Conservation (phyloP, 1,140 invertebrate genomes). For the Drosophila virilis region DNA sequence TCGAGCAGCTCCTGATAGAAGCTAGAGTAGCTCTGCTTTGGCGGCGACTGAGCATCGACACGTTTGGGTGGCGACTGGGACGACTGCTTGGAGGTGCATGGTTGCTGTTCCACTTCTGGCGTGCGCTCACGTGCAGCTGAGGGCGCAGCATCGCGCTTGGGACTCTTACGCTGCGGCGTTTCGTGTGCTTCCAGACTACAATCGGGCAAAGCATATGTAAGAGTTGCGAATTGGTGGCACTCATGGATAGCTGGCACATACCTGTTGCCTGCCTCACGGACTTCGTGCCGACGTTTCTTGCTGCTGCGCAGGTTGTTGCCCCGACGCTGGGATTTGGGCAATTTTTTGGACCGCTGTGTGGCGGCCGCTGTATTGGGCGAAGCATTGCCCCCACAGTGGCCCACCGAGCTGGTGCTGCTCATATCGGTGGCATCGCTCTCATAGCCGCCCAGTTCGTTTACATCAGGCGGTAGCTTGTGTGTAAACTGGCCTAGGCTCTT, state of each 20-base stretch:
- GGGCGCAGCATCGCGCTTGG: constrained; percentile 57
- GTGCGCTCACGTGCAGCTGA: constrained; percentile 56
- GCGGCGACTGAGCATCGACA: constrained; percentile 29
- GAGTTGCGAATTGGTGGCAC: not conserved
- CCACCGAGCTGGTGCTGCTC: constrained; percentile 81
- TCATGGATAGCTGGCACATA: not conserved
- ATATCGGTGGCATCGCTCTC: constrained; percentile 83
- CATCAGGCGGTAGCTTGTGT: constrained; percentile 62
- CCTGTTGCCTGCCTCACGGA: constrained; percentile 54
- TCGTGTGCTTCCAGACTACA: constrained; percentile 54
- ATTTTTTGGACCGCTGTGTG: constrained; percentile 53
- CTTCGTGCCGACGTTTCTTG: constrained; percentile 76
- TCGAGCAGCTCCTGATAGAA: constrained; percentile 82
- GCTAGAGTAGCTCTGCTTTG: constrained; percentile 57
- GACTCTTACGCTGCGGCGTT: constrained; percentile 61
- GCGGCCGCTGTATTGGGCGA: constrained; percentile 60
- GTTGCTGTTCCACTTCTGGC: constrained; percentile 71
- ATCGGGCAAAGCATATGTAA: not conserved
- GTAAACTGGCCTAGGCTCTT: constrained; percentile 65
- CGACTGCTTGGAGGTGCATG: constrained; percentile 77
- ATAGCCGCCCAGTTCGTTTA: constrained; percentile 61
- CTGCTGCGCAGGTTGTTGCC: constrained; percentile 43
- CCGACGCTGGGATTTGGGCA: constrained; percentile 57
- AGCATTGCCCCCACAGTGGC: constrained; percentile 57
- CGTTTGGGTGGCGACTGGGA: constrained; percentile 67